phyloP scores from a whole-genome alignment of 2,113 vertebrate genomes.

The Marmota monax region DNA sequence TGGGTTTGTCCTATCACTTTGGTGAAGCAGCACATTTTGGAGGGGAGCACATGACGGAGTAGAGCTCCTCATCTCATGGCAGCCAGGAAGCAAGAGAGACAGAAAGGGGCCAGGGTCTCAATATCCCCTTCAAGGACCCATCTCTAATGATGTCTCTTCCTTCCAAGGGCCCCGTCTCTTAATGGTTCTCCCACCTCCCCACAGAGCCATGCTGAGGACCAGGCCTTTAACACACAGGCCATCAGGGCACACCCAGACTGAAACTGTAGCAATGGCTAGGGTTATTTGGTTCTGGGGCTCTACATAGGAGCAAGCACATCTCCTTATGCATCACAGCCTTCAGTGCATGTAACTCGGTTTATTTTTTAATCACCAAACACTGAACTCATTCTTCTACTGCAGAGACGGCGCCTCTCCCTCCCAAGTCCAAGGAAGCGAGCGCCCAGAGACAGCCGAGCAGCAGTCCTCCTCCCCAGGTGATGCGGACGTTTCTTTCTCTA shows the following conservation, averaged over 20 bases:
- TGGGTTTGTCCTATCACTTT: not conserved
- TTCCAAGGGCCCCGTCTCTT: not conserved
- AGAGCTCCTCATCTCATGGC: not conserved
- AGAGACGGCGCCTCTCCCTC: not conserved
- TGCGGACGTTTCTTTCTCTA: not conserved
- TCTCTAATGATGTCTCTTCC: not conserved
- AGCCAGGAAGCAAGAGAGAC: not conserved
- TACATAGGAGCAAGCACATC: accelerated
- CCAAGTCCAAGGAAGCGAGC: accelerated
- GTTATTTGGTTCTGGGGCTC: not conserved
- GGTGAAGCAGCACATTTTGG: not conserved
- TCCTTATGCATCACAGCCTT: not conserved
- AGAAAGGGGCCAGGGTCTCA: not conserved
- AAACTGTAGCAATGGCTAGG: not conserved
- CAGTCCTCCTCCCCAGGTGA: constrained; percentile 20
- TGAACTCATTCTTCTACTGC: not conserved
- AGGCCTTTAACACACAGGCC: not conserved
- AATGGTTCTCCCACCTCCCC: not conserved
- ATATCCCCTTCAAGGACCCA: not conserved
- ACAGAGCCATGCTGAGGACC: no score
- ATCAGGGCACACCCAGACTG: not conserved
- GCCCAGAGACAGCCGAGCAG: accelerated
- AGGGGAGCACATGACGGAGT: not conserved
- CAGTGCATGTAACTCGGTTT: not conserved
- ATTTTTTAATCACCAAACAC: not conserved